These are phyloP conservation scores for Oreotrochilus melanogaster DNA, from an alignment of 2,113 vertebrate genomes.

Conservation along the genomic window DNA sequence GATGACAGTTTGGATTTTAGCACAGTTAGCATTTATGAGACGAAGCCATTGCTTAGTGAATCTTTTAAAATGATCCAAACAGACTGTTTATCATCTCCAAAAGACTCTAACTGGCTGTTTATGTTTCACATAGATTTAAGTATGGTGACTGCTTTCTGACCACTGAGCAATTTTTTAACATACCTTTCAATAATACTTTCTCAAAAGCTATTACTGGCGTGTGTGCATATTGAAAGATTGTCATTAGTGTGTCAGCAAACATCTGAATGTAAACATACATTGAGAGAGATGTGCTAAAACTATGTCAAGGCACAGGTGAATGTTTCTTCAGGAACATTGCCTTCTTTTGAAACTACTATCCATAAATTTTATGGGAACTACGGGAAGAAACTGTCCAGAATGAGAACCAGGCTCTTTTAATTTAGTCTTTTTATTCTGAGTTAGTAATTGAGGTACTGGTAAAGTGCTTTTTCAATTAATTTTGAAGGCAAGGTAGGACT, in stretches of 20 bases:
- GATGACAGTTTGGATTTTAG: slow-evolving; percentile 52
- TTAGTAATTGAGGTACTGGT: neutral
- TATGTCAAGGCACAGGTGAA: neutral
- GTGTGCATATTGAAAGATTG: neutral
- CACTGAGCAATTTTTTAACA: slow-evolving; percentile 10
- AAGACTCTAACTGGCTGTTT: neutral
- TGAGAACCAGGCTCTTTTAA: neutral
- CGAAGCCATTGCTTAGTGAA: neutral
- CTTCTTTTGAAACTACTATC: neutral
- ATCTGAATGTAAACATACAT: neutral
- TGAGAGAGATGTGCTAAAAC: neutral
- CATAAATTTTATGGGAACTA: neutral
- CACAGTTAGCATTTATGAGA: slow-evolving; percentile 47
- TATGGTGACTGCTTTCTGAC: slow-evolving; percentile 15
- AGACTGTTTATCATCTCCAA: slow-evolving; percentile 23
- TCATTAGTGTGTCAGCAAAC: neutral
- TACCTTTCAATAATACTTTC: neutral
- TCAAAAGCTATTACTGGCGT: neutral
- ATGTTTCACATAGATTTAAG: slow-evolving; percentile 27
- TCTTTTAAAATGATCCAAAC: slow-evolving; percentile 20
- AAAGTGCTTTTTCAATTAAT: slow-evolving; percentile 32
- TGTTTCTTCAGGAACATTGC: neutral
- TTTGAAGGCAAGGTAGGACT: slow-evolving; percentile 12
- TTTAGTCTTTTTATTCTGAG: neutral
- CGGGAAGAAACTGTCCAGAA: neutral